Evolutionary conservation across 1,140 invertebrate species (phyloP), one percentile per base, ranked within the genome.

Genomic region (Bombus confusus): DNA sequence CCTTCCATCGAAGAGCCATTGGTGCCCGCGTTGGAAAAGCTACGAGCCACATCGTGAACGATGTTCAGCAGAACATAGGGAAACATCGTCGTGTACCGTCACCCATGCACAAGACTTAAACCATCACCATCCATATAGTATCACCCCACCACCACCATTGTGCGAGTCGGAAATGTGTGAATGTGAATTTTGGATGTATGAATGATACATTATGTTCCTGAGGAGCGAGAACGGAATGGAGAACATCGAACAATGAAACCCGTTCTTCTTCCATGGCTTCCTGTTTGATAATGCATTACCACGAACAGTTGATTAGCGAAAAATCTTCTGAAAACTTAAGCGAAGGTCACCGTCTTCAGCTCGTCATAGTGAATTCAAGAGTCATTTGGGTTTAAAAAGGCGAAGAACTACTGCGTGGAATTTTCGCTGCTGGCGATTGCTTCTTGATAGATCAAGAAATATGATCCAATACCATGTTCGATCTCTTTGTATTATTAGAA

Each of bases 31-130:
- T 88, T 94, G 77, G 94, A 95, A 84, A 95, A 95, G 52, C 87
- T 95, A 25, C 91, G 94, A 81, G 94, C 94, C 15, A 95, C 94
- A 64, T 95, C 94, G 92, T 95, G 94, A 95, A 94, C 86, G 80
- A 71, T 66, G 57, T 34, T 37, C 62, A 68, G 37, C 74, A 75
- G 80, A 72, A 34, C n/a, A 86, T 66, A 86, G 72, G 79, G 22
- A 77, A 68, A 85, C 47, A 62, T 62, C 69, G 43, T 68, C 57
- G 43, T 62, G 57, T 68, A 88, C 78, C 81, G 47, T 81, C 89
- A 91, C 92, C 87, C 80, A 92, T 92, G 93, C 94, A 95, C 94
- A 94, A 95, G 94, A 95, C 94, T 94, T 94, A 94, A 93, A 93
- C 90, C 93, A 93, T 93, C 91, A 91, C 90, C 92, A 92, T 92